phyloP scores from a whole-genome alignment of 1,140 invertebrate genomes.

The Whitmania pigra region DNA sequence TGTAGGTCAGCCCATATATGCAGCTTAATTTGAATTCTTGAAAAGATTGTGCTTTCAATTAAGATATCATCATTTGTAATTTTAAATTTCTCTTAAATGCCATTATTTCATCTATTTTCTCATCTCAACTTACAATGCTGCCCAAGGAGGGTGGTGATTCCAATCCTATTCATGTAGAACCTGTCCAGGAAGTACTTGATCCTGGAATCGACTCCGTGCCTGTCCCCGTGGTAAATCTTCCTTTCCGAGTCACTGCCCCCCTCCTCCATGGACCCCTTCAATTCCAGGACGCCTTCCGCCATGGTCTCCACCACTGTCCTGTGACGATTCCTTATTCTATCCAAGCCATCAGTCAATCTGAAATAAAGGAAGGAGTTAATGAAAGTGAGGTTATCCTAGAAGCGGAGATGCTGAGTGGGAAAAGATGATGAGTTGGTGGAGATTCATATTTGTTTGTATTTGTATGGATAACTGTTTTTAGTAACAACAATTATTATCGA shows the following conservation, averaged over 20 bases:
- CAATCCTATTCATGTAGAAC: conserved; percentile 92
- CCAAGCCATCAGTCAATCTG: conserved; percentile 74
- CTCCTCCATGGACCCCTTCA: conserved; percentile 80
- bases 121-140: conserved; percentile 75
- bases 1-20: no score
- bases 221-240: conserved; percentile 40
- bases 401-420: no score
- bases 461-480: no score
- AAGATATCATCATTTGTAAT: background rate
- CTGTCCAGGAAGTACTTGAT: conserved; percentile 97
- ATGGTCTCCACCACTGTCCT: conserved; percentile 93
- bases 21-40: no score
- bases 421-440: no score
- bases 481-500: background rate
- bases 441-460: no score
- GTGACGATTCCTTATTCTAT: conserved; percentile 85
- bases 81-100: background rate
- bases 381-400: no score
- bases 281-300: conserved; percentile 86
- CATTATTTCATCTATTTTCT: background rate
- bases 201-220: background rate
- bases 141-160: conserved; percentile 95
- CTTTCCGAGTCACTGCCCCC: conserved; percentile 63
- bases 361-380: background rate
- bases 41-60: no score